phyloP scores from a whole-genome alignment of 2,888 invertebrate genomes.

The Thelaira solivaga region DNA sequence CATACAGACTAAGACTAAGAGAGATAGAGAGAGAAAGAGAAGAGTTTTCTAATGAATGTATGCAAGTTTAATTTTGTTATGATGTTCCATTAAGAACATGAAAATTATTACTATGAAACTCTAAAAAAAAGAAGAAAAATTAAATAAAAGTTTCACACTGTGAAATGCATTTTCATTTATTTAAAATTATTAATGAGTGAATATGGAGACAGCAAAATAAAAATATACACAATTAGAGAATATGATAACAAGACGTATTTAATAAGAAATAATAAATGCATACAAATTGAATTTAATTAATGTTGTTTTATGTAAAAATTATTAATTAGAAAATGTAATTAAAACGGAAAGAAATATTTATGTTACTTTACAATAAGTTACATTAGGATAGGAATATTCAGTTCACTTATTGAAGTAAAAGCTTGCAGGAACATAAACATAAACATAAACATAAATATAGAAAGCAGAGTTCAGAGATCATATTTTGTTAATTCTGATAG shows the following conservation, averaged over 20 bases:
- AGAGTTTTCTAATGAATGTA: not conserved
- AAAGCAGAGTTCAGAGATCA: too few species aligned
- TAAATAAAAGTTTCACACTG: constrained; percentile 68
- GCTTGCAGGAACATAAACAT: too few species aligned
- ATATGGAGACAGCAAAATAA: constrained; percentile 1
- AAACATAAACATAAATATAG: too few species aligned
- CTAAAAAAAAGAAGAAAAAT: constrained; percentile 40
- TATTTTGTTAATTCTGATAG: too few species aligned
- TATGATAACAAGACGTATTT: constrained; percentile 34
- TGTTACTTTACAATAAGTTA: not conserved
- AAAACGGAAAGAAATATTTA: constrained; percentile 13
- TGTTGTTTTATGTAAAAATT: not conserved
- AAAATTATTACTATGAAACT: constrained; percentile 51
- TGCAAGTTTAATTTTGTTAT: constrained; percentile 43
- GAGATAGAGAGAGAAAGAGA: too few species aligned
- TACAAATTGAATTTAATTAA: constrained; percentile 47
- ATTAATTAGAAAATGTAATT: constrained; percentile 41
- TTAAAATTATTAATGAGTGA: constrained; percentile 57
- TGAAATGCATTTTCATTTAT: constrained; percentile 63
- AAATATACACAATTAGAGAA: constrained; percentile 8
- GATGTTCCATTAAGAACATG: constrained; percentile 42
- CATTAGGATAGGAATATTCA: too few species aligned
- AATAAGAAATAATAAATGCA: constrained; percentile 57
- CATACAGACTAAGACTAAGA: too few species aligned
- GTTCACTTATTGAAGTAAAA: too few species aligned